Base-by-base conservation (phyloP, 2,888 invertebrate genomes). In the Nemurella pictetii region DNA sequence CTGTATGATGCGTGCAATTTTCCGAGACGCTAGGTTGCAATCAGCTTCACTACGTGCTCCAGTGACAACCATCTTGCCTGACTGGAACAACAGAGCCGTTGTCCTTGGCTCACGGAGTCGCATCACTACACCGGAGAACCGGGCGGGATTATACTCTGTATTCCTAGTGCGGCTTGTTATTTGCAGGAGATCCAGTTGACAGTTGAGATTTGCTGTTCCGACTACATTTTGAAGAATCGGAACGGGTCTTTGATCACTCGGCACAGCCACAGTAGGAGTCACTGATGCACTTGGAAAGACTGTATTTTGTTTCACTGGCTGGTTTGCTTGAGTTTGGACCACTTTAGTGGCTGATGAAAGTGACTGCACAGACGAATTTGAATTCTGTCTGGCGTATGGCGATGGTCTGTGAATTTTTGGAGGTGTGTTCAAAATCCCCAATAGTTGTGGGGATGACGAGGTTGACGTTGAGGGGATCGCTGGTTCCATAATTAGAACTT, bases 171-270 rank as follows among this genome's bases (percentile, higher is more conserved):
- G 93, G 86, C 94, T 94, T 89, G 96, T 96, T 85, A 96, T 95
- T 85, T 93, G 93, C 88, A 94, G 92, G 55, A 96, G 90, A 88
- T 95, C 93, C 85, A 96, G 90, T 89, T 94, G 93, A 89, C 95
- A 95, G 26, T 94, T 94, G 86, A 96, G 91, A 88, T 94, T 94
- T 0, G 96, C 95, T 5, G 96, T 96, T 29, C 96, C 94, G 0
- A 96, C 96, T 89, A 96, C 95, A 89, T 96, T 96, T 89, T 98
- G 98, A 89, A 98, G 91, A 89, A 98, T 97, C 30, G 99, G 99
- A 86, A 97, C 93, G 88, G 98, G 98, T 84, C 97, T 97, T 84
- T 98, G 97, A 91, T 98, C 97, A 7, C 97, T 96, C 0, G 98
- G 97, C 87, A 92, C 90, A 75, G 98, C 98, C 7, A 97, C 98